These are phyloP conservation scores for Pollenia amentaria DNA, from an alignment of 2,888 invertebrate genomes.

Conservation along the genomic window DNA sequence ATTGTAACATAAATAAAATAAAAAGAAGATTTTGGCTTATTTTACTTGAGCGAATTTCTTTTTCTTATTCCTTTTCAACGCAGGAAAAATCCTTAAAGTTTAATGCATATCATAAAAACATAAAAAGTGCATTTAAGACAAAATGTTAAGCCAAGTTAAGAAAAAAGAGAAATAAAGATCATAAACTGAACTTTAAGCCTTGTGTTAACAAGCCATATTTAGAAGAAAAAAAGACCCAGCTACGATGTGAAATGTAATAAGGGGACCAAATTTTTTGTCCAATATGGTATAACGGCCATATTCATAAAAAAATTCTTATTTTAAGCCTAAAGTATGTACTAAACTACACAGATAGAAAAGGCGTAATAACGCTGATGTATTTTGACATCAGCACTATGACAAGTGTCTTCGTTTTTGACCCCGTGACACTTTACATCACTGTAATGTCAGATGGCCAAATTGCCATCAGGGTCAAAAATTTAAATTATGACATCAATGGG, in stretches of 20 bases:
- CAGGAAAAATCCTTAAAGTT: neutral
- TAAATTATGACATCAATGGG: too few species aligned
- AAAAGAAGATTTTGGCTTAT: slow-evolving; percentile 10
- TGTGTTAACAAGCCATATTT: slow-evolving; percentile 21
- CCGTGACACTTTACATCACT: too few species aligned
- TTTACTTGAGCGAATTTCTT: slow-evolving; percentile 32
- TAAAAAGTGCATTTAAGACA: slow-evolving; percentile 60
- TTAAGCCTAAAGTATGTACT: neutral
- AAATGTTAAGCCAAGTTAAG: neutral
- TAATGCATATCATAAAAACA: slow-evolving; percentile 36
- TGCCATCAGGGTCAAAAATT: too few species aligned
- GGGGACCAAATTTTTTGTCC: slow-evolving; percentile 10
- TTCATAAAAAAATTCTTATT: neutral
- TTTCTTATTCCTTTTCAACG: neutral
- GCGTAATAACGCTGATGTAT: too few species aligned
- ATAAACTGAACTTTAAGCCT: slow-evolving; percentile 56
- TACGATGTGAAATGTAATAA: neutral
- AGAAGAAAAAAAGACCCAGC: neutral
- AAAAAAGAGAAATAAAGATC: slow-evolving; percentile 8
- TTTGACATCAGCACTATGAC: too few species aligned
- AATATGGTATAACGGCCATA: too few species aligned
- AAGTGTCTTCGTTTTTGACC: too few species aligned
- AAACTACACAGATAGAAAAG: too few species aligned
- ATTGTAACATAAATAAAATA: neutral
- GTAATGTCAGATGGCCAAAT: too few species aligned